A percentile compares a stretch with the other conserved stretches of the same genome.
These are phyloP conservation scores for Varanus komodoensis DNA, from an alignment of 2,113 vertebrate genomes.

Conservation along the genomic window DNA sequence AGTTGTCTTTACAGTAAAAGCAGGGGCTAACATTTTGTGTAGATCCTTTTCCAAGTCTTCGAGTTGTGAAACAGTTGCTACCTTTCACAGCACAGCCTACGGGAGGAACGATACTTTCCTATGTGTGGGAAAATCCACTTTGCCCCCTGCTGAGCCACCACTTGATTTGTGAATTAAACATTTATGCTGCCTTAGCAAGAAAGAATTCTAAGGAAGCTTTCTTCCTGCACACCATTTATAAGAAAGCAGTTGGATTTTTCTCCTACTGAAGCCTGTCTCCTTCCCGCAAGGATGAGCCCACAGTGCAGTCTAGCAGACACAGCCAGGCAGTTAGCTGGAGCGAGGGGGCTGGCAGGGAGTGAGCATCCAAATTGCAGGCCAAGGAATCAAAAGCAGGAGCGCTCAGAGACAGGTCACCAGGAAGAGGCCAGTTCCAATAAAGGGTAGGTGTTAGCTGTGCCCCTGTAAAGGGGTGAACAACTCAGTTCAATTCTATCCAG, in stretches of 20 bases:
- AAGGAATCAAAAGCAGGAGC: neutral
- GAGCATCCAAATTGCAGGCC: neutral
- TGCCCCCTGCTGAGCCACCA: conserved; percentile 23
- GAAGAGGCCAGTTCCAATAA: neutral
- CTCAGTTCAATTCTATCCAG: too few relatives aligned
- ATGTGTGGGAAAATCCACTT: conserved; percentile 31
- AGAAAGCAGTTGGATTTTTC: neutral
- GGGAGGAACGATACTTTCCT: conserved; percentile 15
- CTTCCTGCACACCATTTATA: conserved; percentile 20
- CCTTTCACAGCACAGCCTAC: conserved; percentile 18
- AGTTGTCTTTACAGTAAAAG: conserved; percentile 16
- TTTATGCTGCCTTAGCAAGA: conserved; percentile 29
- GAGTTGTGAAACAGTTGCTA: conserved; percentile 19
- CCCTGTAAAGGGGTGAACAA: neutral
- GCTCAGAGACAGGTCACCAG: neutral
- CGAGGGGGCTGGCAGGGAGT: neutral
- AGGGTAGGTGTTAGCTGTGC: neutral
- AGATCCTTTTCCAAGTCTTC: neutral
- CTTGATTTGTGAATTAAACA: conserved; percentile 41
- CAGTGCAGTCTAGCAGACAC: neutral
- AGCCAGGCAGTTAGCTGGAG: neutral
- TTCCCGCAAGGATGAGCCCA: neutral
- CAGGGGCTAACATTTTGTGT: neutral
- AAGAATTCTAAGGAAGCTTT: conserved; percentile 5
- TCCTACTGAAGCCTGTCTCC: neutral